These are phyloP conservation scores for Nerophis lumbriciformis DNA, from an alignment of 2,113 vertebrate species.

Conservation along the genomic window DNA sequence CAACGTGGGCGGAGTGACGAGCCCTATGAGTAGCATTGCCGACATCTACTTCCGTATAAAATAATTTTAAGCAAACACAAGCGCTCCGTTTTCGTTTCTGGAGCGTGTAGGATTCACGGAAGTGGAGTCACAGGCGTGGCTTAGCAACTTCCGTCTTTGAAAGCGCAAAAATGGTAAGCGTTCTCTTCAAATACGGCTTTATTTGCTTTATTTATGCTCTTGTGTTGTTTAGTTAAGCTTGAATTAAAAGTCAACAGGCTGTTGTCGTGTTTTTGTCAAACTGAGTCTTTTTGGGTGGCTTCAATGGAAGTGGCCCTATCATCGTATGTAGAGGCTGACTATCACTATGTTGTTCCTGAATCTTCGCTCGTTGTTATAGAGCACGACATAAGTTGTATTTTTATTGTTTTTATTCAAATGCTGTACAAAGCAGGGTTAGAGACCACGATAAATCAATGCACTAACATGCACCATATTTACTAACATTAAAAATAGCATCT, in stretches of 20 bases:
- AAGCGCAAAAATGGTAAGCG: slow-evolving; percentile 70
- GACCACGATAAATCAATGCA: neutral
- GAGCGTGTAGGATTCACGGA: slow-evolving; percentile 58
- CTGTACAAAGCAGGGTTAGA: neutral
- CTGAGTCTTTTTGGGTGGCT: slow-evolving; percentile 5
- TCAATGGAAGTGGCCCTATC: neutral
- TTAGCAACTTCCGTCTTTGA: slow-evolving; percentile 72
- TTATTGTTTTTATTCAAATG: neutral
- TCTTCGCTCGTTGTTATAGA: neutral
- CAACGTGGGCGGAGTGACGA: slow-evolving; percentile 5
- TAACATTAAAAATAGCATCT: too few species aligned
- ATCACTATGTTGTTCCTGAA: slow-evolving; percentile 28
- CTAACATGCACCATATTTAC: neutral
- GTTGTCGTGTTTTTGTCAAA: neutral
- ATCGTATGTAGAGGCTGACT: slow-evolving; percentile 23
- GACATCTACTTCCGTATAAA: neutral
- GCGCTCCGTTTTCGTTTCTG: slow-evolving; percentile 5
- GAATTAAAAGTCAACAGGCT: neutral
- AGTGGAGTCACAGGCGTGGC: slow-evolving; percentile 72
- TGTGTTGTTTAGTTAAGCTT: neutral
- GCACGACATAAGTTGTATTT: neutral
- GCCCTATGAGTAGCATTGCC: accelerated
- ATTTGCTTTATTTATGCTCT: slow-evolving; percentile 12
- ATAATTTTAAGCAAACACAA: neutral
- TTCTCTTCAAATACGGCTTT: neutral